phyloP scores from a whole-genome alignment of 2,797 vertebrate species.

The Xenops minutus region DNA sequence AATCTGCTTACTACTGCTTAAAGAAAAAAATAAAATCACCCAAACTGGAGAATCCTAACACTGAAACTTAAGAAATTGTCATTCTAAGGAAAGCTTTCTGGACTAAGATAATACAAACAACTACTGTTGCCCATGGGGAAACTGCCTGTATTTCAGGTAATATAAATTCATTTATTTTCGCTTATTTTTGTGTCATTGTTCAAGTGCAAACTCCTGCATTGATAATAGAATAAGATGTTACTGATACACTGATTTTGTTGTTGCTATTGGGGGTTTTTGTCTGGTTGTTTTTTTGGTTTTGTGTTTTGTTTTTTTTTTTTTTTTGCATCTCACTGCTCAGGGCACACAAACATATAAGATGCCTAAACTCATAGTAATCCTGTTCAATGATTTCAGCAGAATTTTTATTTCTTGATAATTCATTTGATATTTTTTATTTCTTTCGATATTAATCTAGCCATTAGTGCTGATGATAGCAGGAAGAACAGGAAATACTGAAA shows the following conservation, averaged over 20 bases:
- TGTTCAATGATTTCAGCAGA: not conserved
- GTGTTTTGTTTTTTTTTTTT: too few relatives aligned
- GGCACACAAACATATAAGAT: not conserved
- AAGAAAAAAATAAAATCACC: accelerated
- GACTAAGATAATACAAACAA: not conserved
- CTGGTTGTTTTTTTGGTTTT: not conserved
- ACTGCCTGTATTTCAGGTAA: not conserved
- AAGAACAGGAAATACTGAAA: not conserved
- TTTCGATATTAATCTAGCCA: not conserved
- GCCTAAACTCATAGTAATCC: not conserved
- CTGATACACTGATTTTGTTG: not conserved
- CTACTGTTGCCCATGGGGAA: not conserved
- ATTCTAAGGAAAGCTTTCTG: not conserved
- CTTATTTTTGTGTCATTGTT: not conserved
- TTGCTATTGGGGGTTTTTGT: not conserved
- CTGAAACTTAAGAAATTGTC: not conserved
- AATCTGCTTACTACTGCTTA: not conserved
- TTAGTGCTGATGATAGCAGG: not conserved
- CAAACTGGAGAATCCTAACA: not conserved
- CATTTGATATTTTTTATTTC: not conserved
- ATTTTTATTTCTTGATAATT: not conserved
- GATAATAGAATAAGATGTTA: not conserved
- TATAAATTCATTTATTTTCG: not conserved
- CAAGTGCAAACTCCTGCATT: not conserved
- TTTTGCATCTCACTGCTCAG: not conserved